phyloP scores from a whole-genome alignment of 2,113 vertebrate species.

The Polyodon spathula region DNA sequence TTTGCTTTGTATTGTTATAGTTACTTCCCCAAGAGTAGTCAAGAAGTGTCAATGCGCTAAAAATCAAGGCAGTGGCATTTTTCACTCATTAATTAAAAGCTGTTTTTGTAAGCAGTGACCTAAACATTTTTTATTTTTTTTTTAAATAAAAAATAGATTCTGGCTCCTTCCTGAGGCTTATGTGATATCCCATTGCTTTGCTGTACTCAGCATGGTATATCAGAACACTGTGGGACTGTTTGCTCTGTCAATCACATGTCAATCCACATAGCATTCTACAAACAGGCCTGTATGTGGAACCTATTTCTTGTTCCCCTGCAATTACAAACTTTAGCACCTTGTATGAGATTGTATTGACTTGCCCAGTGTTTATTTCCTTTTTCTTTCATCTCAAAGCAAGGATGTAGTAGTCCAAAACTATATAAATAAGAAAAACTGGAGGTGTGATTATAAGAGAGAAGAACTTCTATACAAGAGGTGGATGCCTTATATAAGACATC shows the following conservation, averaged over 20 bases:
- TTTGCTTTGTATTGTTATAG: no score
- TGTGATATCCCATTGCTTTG: slow-evolving; percentile 25
- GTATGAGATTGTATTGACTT: slow-evolving; percentile 8
- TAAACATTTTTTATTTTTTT: slow-evolving; percentile 14
- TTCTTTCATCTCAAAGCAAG: no score
- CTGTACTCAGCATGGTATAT: slow-evolving; percentile 30
- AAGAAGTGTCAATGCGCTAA: not conserved
- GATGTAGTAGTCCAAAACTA: no score
- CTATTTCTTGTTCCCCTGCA: slow-evolving; percentile 33
- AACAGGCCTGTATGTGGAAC: slow-evolving; percentile 38
- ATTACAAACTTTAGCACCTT: slow-evolving; percentile 48
- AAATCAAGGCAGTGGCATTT: slow-evolving; percentile 8
- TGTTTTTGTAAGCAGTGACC: slow-evolving; percentile 26
- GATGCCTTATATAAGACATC: no score
- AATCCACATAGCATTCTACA: slow-evolving; percentile 31
- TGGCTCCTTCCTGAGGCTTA: slow-evolving; percentile 38
- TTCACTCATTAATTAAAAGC: slow-evolving; percentile 27
- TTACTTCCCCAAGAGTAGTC: no score
- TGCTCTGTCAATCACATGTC: slow-evolving; percentile 55
- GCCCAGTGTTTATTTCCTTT: no score
- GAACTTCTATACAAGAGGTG: no score
- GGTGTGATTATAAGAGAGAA: no score
- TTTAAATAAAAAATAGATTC: slow-evolving; percentile 47
- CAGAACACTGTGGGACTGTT: slow-evolving; percentile 47
- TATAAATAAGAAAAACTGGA: no score